Evolutionary conservation across 2,888 invertebrate species (phyloP).

Genomic region (Leucophenga montana): DNA sequence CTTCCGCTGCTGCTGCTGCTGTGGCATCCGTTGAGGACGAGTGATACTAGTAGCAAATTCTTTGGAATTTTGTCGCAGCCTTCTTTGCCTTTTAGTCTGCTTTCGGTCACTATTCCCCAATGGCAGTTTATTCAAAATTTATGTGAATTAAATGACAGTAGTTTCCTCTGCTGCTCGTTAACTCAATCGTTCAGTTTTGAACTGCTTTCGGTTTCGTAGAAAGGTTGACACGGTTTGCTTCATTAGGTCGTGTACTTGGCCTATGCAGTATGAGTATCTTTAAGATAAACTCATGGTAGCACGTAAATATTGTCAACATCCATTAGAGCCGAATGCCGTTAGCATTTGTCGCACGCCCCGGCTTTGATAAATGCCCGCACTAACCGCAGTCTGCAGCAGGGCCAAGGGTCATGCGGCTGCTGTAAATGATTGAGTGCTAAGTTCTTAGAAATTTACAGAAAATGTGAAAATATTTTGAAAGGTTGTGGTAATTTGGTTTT

Average conservation of each 20-base stretch:
- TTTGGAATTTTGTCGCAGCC: conserved; percentile 48
- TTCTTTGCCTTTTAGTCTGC: conserved; percentile 46
- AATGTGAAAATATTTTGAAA: conserved; percentile 26
- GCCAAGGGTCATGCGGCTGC: conserved; percentile 19
- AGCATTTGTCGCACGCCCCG: conserved; percentile 64
- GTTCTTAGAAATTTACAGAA: conserved; percentile 49
- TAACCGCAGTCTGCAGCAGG: conserved; percentile 26
- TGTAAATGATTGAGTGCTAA: conserved; percentile 60
- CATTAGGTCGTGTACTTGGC: conserved; percentile 12
- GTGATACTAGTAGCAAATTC: conserved; percentile 55
- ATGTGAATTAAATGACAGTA: conserved; percentile 63
- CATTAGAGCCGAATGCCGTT: conserved; percentile 62
- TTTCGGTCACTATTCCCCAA: conserved; percentile 58
- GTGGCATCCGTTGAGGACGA: conserved; percentile 2
- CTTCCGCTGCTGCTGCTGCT: conserved; percentile 15
- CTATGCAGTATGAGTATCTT: neutral
- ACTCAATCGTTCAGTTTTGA: conserved; percentile 5
- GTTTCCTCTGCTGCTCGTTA: conserved; percentile 26
- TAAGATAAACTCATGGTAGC: neutral
- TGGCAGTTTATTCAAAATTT: conserved; percentile 65
- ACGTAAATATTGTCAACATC: conserved; percentile 60
- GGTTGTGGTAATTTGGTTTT: conserved; percentile 19
- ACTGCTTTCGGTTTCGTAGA: conserved; percentile 47
- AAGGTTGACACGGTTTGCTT: conserved; percentile 14
- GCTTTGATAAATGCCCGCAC: conserved; percentile 30